Percentiles rank a stretch among this genome's conserved stretches.
These are phyloP conservation scores for Megaceryle maxima DNA, from an alignment of 2,113 vertebrate species.

Conservation along the genomic window DNA sequence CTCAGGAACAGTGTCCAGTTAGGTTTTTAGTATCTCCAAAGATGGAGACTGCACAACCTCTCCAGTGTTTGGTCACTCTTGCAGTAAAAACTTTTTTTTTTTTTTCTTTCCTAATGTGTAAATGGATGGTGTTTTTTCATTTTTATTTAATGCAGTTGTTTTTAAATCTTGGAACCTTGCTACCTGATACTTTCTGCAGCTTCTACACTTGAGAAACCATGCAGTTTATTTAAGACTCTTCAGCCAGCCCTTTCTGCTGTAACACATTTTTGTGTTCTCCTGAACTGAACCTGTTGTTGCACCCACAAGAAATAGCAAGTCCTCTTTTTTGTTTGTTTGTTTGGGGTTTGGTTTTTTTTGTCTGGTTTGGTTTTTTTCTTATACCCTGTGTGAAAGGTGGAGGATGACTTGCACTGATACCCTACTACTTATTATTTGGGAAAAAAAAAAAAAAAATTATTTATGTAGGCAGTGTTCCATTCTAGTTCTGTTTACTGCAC, in stretches of 20 bases:
- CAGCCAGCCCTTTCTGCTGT: not conserved
- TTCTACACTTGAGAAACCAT: not conserved
- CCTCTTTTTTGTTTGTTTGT: not conserved
- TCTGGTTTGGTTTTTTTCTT: not conserved
- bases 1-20: rapidly evolving
- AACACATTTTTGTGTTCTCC: not conserved
- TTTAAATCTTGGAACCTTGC: not conserved
- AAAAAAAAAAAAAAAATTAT: too few relatives aligned
- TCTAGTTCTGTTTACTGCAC: not conserved
- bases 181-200: not conserved
- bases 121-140: not conserved
- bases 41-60: not conserved
- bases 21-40: not conserved
- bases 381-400: not conserved
- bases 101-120: not conserved
- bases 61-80: not conserved
- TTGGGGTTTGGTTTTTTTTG: not conserved
- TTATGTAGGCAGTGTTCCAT: not conserved
- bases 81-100: not conserved
- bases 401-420: not conserved
- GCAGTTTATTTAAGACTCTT: not conserved
- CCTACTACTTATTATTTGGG: not conserved
- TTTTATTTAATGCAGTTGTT: not conserved
- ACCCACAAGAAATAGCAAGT: not conserved
- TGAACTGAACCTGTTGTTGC: not conserved